A percentile compares a stretch with the other conserved stretches of the same genome.
Conservation (phyloP, 2,113 vertebrate genomes). For the Zosterops lateralis region DNA sequence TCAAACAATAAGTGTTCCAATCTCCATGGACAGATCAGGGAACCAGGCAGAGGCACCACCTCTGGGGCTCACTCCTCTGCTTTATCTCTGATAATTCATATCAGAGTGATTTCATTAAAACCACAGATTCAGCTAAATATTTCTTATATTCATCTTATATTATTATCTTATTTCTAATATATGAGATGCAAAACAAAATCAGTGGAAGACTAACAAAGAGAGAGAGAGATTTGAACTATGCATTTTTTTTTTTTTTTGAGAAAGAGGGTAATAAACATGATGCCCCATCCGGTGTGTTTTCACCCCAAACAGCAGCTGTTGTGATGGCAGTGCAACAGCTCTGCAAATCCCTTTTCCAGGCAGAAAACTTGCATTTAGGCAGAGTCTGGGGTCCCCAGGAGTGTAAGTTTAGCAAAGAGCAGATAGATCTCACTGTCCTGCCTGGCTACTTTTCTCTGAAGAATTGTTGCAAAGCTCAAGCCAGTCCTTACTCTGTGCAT, state of each 20-base stretch:
- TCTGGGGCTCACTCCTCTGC: not conserved
- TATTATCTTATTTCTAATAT: not conserved
- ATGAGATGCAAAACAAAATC: not conserved
- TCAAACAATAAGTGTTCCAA: not conserved
- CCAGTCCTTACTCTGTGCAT: constrained; percentile 83
- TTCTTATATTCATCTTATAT: not conserved
- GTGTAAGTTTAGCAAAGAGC: not conserved
- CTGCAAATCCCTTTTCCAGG: not conserved
- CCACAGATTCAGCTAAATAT: not conserved
- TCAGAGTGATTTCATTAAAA: not conserved
- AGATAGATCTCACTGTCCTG: not conserved
- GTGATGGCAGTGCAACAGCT: not conserved
- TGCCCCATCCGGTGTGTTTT: not conserved
- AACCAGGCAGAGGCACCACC: not conserved
- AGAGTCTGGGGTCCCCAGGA: not conserved
- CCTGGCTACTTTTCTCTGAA: not conserved
- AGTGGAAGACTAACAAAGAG: not conserved
- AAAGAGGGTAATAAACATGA: not conserved
- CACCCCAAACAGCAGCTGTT: not conserved
- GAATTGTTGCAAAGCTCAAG: not conserved
- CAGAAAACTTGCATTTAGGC: not conserved
- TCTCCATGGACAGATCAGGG: not conserved
- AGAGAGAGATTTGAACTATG: not conserved
- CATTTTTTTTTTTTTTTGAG: not conserved
- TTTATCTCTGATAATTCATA: not conserved